phyloP scores from a whole-genome alignment of 64 coral and sea anemone species.

The Hydrozoanthus tunicans region DNA sequence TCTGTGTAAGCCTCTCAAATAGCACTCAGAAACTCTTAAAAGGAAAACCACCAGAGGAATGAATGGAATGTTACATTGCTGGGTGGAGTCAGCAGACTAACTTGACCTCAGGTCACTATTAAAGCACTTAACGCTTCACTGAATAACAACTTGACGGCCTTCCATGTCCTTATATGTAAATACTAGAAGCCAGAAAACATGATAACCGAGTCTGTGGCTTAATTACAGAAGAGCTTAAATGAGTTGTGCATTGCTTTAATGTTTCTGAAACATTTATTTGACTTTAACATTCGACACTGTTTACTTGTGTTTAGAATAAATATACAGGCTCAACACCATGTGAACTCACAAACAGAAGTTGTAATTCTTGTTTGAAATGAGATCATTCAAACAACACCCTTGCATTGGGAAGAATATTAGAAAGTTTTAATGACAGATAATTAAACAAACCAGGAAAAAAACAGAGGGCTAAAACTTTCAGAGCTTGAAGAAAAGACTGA shows the following conservation, averaged over 20 bases:
- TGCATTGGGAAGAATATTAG: no score
- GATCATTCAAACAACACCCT: background rate
- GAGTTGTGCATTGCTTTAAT: background rate
- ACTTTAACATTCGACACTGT: background rate
- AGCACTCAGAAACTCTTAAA: background rate
- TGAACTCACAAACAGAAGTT: background rate
- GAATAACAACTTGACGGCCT: conserved; percentile 5
- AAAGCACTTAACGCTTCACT: conserved; percentile 29
- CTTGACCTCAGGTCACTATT: conserved; percentile 34
- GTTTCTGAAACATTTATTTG: background rate
- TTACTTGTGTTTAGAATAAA: background rate
- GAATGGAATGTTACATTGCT: background rate
- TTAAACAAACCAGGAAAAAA: background rate
- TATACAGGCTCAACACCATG: background rate
- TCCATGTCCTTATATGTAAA: conserved; percentile 59
- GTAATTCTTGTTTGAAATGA: background rate
- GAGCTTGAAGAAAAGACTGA: background rate
- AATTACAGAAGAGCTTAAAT: background rate
- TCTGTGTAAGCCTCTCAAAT: background rate
- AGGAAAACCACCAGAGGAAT: conserved; percentile 5
- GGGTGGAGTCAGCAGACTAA: background rate
- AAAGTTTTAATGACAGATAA: background rate
- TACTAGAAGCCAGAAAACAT: background rate
- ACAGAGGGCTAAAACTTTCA: background rate
- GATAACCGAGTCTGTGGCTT: conserved; percentile 39